Evolutionary conservation across 2,113 vertebrate genomes (phyloP).

Genomic region (Neogobius melanostomus): DNA sequence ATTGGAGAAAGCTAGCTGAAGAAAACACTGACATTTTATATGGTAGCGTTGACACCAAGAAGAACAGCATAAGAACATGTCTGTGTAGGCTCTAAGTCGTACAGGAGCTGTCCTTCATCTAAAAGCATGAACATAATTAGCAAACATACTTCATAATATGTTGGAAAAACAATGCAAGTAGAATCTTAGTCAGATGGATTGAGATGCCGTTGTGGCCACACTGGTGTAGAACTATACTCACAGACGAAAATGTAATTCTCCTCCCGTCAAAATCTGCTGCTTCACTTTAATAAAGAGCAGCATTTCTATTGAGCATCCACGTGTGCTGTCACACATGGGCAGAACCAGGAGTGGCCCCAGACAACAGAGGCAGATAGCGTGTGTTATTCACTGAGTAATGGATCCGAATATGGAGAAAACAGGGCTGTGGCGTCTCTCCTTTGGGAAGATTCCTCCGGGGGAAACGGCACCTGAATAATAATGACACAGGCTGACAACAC

Average conservation of each 20-base stretch:
- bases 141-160: too few species aligned
- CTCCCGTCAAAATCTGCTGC: neutral
- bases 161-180: too few species aligned
- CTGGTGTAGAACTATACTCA: conserved; percentile 5
- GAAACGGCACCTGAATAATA: conserved; percentile 51
- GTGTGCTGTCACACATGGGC: conserved; percentile 25
- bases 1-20: too few species aligned
- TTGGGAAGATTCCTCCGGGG: conserved; percentile 46
- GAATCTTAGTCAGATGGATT: neutral
- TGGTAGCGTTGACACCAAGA: too few species aligned
- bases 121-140: too few species aligned
- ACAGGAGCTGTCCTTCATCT: too few species aligned
- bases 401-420: conserved; percentile 25
- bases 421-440: conserved; percentile 30
- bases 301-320: conserved; percentile 35
- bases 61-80: too few species aligned
- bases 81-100: too few species aligned
- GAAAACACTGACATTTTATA: too few species aligned
- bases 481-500: conserved; percentile 44
- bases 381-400: conserved; percentile 46
- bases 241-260: conserved; percentile 16
- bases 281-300: conserved; percentile 30
- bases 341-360: conserved; percentile 24
- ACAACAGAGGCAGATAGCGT: conserved; percentile 24
- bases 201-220: conserved; percentile 13